Evolutionary conservation across 2,113 vertebrate genomes (phyloP).

Genomic region (Telmatochromis sp.): DNA sequence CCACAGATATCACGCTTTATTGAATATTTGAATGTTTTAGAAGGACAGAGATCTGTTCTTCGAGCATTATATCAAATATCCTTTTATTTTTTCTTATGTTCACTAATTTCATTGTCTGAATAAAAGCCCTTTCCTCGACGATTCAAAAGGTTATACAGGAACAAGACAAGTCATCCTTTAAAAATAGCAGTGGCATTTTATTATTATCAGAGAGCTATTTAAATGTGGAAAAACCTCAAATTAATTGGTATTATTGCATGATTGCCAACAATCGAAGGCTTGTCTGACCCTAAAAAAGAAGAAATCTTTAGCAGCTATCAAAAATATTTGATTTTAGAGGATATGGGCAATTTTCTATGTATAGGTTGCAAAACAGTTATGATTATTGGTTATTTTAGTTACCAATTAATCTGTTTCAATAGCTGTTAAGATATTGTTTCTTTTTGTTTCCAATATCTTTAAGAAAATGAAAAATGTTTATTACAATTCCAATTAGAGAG

Average conservation of each 20-base stretch:
- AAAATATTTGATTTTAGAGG: neutral
- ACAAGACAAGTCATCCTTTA: neutral
- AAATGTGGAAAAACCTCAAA: neutral
- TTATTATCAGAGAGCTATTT: neutral
- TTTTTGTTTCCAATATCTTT: neutral
- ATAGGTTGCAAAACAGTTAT: neutral
- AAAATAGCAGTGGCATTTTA: neutral
- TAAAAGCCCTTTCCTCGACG: neutral
- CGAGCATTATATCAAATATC: neutral
- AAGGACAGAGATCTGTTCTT: neutral
- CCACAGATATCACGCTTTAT: neutral
- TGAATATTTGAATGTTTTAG: neutral
- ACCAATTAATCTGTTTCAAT: neutral
- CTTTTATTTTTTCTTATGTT: neutral
- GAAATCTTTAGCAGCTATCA: neutral
- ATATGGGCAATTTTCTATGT: neutral
- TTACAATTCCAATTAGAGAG: neutral
- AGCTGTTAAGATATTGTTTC: neutral
- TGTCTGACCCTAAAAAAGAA: neutral
- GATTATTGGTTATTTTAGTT: neutral
- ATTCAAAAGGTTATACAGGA: neutral
- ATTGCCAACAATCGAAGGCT: neutral
- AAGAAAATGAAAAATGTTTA: neutral
- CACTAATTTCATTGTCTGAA: neutral
- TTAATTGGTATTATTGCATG: neutral